Base-by-base conservation (phyloP, 2,797 vertebrate genomes). In the Helostoma temminkii region DNA sequence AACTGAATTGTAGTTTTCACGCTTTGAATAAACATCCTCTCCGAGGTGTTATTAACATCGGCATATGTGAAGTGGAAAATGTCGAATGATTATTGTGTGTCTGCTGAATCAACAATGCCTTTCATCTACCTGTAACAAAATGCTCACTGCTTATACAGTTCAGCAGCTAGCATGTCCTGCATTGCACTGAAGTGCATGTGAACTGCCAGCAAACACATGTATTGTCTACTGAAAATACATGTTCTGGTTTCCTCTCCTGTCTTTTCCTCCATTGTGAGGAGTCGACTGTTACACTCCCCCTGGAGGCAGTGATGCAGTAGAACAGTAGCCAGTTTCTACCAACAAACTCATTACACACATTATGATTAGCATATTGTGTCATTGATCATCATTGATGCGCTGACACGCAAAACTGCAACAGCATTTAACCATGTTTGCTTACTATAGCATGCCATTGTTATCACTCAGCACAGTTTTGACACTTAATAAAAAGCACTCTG, bases 281-380 rank as follows among this genome's bases (percentile, higher is more conserved):
- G 7, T 43, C 45, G 30, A 53, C 24, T 21, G 59, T 46, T 69
- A 88, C 76, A 78, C 74, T 62, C 91, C 89, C 86, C 80, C 89
- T 82, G 78, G 85, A 89, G 91, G 85, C 66, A 41, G 6, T 22
- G 11, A 1, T 2, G 0, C 2, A 43, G 28, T 66, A 80, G 64
- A 81, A 43, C 76, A 53, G 4, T 6, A 42, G 3, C 21, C 9
- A 19, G 37, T 28, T 37, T 50, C 5, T 50, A n/a, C 28, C n/a
- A 50, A 28, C 6, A 30, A 21, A n/a, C 24, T 8, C 2, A 39
- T 5, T 21, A 30, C 25, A 59, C n/a, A 22, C 6, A 3, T 14
- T 37, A 14, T 8, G 34, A 12, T 24, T 24, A n/a, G 2, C 1
- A 1, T 41, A 5, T 3, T 39, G 10, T 30, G 12, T 9, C 14